Evolutionary conservation across 2,888 invertebrate species (phyloP).

Genomic region (Lissonota sp.): DNA sequence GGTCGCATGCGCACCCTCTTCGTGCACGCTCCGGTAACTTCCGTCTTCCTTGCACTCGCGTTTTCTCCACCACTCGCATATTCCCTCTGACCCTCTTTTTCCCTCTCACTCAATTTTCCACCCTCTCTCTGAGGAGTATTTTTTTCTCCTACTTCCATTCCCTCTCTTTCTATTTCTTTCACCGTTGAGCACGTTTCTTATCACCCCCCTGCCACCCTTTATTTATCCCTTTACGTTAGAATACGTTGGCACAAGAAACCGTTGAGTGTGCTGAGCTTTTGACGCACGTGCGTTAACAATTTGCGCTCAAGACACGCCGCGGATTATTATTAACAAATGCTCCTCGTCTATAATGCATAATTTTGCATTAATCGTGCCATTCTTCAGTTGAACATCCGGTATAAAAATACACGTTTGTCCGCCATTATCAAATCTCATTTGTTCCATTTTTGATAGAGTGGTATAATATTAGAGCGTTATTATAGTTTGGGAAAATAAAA

Average conservation of each 20-base stretch:
- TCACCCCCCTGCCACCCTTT: neutral
- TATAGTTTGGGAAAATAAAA: too few relatives aligned
- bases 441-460: too few relatives aligned
- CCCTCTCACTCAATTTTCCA: slow-evolving; percentile 35
- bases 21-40: slow-evolving; percentile 9
- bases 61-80: slow-evolving; percentile 24
- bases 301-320: slow-evolving; percentile 6
- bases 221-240: neutral
- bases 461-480: too few relatives aligned
- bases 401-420: too few relatives aligned
- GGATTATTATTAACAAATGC: too few relatives aligned
- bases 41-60: slow-evolving; percentile 9
- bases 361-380: too few relatives aligned
- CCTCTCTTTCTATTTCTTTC: neutral
- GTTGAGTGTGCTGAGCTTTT: slow-evolving; percentile 30
- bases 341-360: too few relatives aligned
- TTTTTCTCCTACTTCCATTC: neutral
- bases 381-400: too few relatives aligned
- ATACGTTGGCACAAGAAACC: slow-evolving; percentile 12
- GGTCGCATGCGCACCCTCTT: slow-evolving; percentile 24
- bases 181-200: slow-evolving; percentile 13
- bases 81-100: slow-evolving; percentile 26
- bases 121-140: slow-evolving; percentile 5
- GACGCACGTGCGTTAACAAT: slow-evolving; percentile 1
- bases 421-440: too few relatives aligned